Base-by-base conservation (phyloP, 2,113 vertebrate species). In the Crotalus tigris region DNA sequence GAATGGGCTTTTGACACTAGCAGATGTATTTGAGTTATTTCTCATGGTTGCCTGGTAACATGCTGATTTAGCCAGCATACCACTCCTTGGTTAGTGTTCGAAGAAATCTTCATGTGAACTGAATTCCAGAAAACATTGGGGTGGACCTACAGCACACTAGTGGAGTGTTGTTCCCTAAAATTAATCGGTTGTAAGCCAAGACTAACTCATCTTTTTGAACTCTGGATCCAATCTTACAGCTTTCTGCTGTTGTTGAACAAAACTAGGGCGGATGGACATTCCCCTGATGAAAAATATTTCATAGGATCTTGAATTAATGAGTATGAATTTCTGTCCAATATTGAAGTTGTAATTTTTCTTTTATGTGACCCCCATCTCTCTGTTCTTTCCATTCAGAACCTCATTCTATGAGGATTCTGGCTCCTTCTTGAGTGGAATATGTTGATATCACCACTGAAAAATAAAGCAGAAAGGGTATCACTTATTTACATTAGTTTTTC, bases 1-100 rank as follows among this genome's bases (percentile, higher is more conserved):
- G 90, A 91, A 85, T 91, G 64, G 54, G 69, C 90, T 53, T 57
- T 91, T 55, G 69, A 85, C 90, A 57, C 33, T 23, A 91, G 90
- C 90, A 91, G 53, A 91, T 85, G 90, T 91, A 23, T 55, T 91
- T 91, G 75, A 44, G 12, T 26, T 91, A 85, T 69, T 81, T 85
- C 90, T 21, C 81, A 4, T 55, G 51, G 90, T 85, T 91, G 69
- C 90, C 39, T 91, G 49, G 90, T 44, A 91, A 91, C 90, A 3
- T 54, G 69, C 81, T 85, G 51, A 91, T 91, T 85, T 54, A 75
- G 21, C 3, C n/a, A 55, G 90, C 64, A 13, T 44, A 23, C 9
- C 64, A 85, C 19, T 81, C 39, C 54, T 51, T 81, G n/a, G n/a
- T 91, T 91, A 39, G 59, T 11, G 61, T 33, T 75, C 1, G 17